Percentiles rank a stretch among this genome's conserved stretches.
Evolutionary conservation across 2,797 vertebrate genomes (phyloP).

Genomic region (Gymnocypris eckloni): DNA sequence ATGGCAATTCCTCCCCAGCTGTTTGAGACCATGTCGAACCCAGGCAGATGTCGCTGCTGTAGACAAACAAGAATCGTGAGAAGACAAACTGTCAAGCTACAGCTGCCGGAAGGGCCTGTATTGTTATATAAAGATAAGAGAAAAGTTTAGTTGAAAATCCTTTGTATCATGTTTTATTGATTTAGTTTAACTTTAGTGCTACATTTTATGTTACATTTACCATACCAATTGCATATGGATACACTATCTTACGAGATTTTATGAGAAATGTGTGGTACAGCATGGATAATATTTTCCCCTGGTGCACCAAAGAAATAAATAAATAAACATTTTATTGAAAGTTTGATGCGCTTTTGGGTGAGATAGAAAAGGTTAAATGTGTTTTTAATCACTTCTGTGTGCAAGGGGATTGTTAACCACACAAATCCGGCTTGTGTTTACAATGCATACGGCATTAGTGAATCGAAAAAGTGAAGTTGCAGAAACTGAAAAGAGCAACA

Average conservation of each 20-base stretch:
- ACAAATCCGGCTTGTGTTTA: neutral
- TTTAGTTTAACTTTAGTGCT: neutral
- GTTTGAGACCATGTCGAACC: conserved; percentile 64
- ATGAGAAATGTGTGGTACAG: neutral
- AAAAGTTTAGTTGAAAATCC: neutral
- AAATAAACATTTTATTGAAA: conserved; percentile 12
- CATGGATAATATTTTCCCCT: neutral
- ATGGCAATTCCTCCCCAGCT: conserved; percentile 79
- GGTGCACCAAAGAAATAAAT: neutral
- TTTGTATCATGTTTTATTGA: neutral
- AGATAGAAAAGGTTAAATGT: conserved; percentile 13
- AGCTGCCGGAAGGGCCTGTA: conserved; percentile 42
- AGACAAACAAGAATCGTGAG: conserved; percentile 53
- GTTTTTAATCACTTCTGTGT: neutral
- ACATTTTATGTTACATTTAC: neutral
- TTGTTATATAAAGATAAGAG: neutral
- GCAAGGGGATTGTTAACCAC: neutral
- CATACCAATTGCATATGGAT: neutral
- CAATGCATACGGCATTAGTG: neutral
- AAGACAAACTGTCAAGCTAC: conserved; percentile 49
- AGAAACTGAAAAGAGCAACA: neutral
- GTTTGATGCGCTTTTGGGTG: conserved; percentile 1
- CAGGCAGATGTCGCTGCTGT: conserved; percentile 63
- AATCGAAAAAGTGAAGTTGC: neutral
- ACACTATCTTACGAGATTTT: neutral